phyloP scores from a whole-genome alignment of 2,797 vertebrate genomes.

The Malacoraja senta region DNA sequence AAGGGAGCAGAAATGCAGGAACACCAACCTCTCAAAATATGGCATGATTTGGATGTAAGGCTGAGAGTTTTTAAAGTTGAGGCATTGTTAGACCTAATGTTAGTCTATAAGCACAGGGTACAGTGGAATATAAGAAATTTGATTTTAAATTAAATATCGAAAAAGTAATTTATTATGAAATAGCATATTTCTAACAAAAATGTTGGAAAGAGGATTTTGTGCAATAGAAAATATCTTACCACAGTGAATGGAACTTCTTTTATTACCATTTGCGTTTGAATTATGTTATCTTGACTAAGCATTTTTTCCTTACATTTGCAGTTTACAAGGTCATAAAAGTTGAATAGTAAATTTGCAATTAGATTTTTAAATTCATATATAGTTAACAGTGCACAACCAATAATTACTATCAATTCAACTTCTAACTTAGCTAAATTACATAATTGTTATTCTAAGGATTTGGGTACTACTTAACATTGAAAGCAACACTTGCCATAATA shows the following conservation, averaged over 20 bases:
- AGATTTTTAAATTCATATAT: background rate
- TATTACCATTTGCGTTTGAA: conserved; percentile 26
- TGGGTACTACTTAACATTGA: background rate
- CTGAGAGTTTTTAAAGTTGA: background rate
- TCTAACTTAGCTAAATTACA: background rate
- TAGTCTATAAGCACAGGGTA: background rate
- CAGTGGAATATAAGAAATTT: background rate
- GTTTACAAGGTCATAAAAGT: conserved; percentile 30
- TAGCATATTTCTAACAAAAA: background rate
- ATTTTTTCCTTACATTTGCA: conserved; percentile 17
- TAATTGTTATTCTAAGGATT: conserved; percentile 23
- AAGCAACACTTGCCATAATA: background rate
- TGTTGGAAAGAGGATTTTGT: background rate
- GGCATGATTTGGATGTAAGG: background rate
- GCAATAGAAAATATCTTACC: conserved; percentile 22
- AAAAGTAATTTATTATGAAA: background rate
- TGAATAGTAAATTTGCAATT: background rate
- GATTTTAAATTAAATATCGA: background rate
- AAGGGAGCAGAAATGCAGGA: background rate
- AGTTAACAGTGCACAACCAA: conserved; percentile 33
- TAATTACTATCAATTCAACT: background rate
- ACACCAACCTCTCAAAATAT: background rate
- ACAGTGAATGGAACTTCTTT: conserved; percentile 6
- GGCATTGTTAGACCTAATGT: background rate
- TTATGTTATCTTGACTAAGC: conserved; percentile 25